Evolutionary conservation across 2,888 invertebrate genomes (phyloP), one percentile per base, ranked within the genome.

Genomic region (Ptycholaimellus sp.): DNA sequence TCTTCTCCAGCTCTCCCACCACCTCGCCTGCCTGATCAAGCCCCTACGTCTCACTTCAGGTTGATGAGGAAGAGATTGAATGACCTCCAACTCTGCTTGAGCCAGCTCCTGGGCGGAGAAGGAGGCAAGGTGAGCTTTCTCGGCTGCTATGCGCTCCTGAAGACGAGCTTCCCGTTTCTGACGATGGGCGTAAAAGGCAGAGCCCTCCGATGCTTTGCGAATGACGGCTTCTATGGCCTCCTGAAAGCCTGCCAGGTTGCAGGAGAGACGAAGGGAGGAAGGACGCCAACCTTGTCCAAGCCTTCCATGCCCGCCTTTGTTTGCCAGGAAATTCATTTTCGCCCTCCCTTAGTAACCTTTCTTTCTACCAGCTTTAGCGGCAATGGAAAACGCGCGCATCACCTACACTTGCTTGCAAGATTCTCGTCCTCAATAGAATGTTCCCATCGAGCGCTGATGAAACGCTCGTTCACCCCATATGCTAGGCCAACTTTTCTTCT

Each of bases 101-200:
- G n/a, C n/a, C n/a, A n/a, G n/a, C n/a, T n/a, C n/a, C n/a, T n/a
- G n/a, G n/a, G 49, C 46, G 7, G 61, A 51, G 3, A 63, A 47
- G 11, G 45, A 42, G 4, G 43, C 35, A 13, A 56, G 37, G 17
- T 48, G 49, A 21, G 44, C 38, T 42, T 52, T 48, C 43, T 64
- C 58, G 25, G 59, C 56, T 17, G 48, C 44, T 21, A 68, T 60
- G 43, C 60, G 60, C 39, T 48, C 49, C 30, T 65, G 59, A 34
- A 69, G 54, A 39, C 61, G 56, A 40, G 62, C 52, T 44, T 68
- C 65, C 42, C 63, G 60, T 39, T 59, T 56, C 35, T 57, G 54
- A 47, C 68, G 64, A 52, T 67, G 65, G 37, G 60, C 58, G 49
- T 63, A 68, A 53, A 62, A 70, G 38, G 61, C 62, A 5, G 67